Conservation (phyloP, 1,140 invertebrate genomes). For the Brachionus asplanchnoidis region DNA sequence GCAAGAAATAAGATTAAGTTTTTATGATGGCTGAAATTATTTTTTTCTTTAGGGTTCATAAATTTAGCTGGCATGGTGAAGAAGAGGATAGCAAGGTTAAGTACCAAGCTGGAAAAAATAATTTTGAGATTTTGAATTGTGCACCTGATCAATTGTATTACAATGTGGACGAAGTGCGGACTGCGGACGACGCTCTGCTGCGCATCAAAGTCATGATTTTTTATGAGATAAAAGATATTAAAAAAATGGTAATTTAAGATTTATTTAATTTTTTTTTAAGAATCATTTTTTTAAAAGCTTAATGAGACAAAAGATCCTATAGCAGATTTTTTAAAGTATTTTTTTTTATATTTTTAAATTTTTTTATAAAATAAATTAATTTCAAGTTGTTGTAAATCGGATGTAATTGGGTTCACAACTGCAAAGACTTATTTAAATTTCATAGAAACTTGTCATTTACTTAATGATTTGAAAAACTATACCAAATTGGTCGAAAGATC, state of each 20-base stretch:
- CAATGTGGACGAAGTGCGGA: conserved; percentile 55
- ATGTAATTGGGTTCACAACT: conserved; percentile 52
- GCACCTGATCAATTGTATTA: conserved; percentile 55
- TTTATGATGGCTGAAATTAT: neutral
- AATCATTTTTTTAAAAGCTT: conserved; percentile 46
- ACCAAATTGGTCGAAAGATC: conserved; percentile 49
- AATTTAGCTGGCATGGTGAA: conserved; percentile 53
- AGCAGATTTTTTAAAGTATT: conserved; percentile 54
- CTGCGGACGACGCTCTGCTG: conserved; percentile 53
- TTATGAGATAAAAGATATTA: conserved; percentile 52
- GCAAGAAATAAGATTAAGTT: conserved; percentile 39
- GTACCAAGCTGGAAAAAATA: conserved; percentile 45
- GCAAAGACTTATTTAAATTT: conserved; percentile 53
- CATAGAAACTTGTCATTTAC: conserved; percentile 50
- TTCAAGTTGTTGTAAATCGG: conserved; percentile 50
- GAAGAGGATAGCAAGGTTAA: conserved; percentile 51
- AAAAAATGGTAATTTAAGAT: conserved; percentile 48
- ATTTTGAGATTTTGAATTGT: conserved; percentile 49
- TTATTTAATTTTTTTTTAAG: neutral
- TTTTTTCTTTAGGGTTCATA: conserved; percentile 48
- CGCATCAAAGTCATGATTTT: conserved; percentile 56
- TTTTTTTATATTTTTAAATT: conserved; percentile 32
- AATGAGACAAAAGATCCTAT: conserved; percentile 52
- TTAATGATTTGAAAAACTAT: conserved; percentile 50
- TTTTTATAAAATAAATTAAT: neutral